These are phyloP conservation scores for Micrasema longulum DNA, from an alignment of 1,140 invertebrate species.

Conservation along the genomic window DNA sequence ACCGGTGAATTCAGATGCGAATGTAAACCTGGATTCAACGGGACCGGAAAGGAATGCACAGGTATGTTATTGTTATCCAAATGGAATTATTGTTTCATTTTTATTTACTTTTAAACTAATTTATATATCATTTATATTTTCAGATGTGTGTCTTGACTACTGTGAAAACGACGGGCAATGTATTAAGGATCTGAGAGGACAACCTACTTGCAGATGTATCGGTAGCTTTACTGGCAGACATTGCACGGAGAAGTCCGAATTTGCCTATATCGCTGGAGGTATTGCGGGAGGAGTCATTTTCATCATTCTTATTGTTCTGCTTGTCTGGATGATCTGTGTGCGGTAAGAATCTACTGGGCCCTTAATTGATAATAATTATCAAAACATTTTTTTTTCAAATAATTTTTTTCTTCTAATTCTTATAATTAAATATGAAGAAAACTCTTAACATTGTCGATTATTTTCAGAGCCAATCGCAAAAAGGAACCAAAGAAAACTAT, in stretches of 20 bases:
- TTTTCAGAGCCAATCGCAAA: slow-evolving; percentile 77
- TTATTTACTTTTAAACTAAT: too few relatives aligned
- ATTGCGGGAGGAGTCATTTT: slow-evolving; percentile 92
- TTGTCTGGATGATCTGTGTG: slow-evolving; percentile 98
- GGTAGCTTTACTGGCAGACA: slow-evolving; percentile 93
- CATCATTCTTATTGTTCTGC: slow-evolving; percentile 90
- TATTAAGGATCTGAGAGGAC: slow-evolving; percentile 84
- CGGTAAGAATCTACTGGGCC: slow-evolving; percentile 68
- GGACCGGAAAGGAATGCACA: slow-evolving; percentile 82
- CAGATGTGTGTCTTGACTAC: slow-evolving; percentile 87
- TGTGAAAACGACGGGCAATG: slow-evolving; percentile 95
- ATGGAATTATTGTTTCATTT: too few relatives aligned
- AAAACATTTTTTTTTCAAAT: neutral
- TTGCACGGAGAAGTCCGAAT: slow-evolving; percentile 91
- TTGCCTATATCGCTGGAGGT: slow-evolving; percentile 93
- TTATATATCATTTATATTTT: slow-evolving; percentile 48
- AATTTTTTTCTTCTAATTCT: too few relatives aligned
- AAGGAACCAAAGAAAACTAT: slow-evolving; percentile 90
- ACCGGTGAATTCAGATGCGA: slow-evolving; percentile 91
- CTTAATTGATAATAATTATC: neutral
- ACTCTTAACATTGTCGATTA: too few relatives aligned
- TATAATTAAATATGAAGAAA: too few relatives aligned
- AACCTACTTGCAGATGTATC: slow-evolving; percentile 88
- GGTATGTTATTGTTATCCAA: slow-evolving; percentile 61
- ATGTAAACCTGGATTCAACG: slow-evolving; percentile 94